phyloP scores from a whole-genome alignment of 2,888 invertebrate species.

The Diplazon laetatorius region DNA sequence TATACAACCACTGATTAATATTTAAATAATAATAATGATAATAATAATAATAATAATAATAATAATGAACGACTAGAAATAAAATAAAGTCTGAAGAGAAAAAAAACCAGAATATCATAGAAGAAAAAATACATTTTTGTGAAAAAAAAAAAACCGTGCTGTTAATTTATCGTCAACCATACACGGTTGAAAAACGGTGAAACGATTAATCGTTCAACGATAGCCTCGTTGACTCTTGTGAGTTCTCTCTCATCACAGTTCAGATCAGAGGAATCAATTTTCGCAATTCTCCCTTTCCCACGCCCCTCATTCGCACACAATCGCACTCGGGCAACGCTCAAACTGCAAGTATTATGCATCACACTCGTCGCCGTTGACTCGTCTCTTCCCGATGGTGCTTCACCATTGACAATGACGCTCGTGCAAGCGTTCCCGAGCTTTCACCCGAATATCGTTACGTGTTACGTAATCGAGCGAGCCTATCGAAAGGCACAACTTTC shows the following conservation, averaged over 20 bases:
- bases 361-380: slow-evolving; percentile 38
- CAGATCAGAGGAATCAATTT: slow-evolving; percentile 15
- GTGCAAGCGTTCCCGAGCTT: slow-evolving; percentile 28
- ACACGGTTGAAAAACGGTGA: not conserved
- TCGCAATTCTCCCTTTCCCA: not conserved
- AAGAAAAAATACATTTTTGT: too few species aligned
- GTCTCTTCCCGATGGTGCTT: slow-evolving; percentile 47
- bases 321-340: slow-evolving; percentile 5
- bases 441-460: slow-evolving; percentile 24
- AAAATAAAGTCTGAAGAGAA: too few species aligned
- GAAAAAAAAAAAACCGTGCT: too few species aligned
- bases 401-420: slow-evolving; percentile 40
- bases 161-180: too few species aligned
- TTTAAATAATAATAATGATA: too few species aligned
- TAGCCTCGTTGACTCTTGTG: not conserved
- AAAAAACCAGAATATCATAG: too few species aligned
- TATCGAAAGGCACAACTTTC: slow-evolving; percentile 52
- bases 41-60: too few species aligned
- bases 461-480: slow-evolving; percentile 9
- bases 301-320: not conserved
- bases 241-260: not conserved
- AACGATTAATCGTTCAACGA: not conserved
- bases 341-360: slow-evolving; percentile 25
- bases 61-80: too few species aligned
- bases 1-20: too few species aligned